These are phyloP conservation scores for Neoscelio sp. DNA, from an alignment of 2,888 invertebrate species.

Conservation along the genomic window DNA sequence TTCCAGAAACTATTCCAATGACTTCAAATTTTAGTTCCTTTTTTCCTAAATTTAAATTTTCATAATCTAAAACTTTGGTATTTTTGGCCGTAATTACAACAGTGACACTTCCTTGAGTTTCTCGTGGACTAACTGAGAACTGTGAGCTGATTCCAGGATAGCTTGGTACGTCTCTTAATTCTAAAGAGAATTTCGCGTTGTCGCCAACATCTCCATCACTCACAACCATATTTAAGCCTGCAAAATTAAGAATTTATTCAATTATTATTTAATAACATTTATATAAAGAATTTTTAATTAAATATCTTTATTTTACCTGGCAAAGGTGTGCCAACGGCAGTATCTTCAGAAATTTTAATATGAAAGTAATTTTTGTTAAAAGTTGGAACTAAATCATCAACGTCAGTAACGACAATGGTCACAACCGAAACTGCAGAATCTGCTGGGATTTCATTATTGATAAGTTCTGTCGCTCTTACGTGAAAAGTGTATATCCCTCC, in stretches of 20 bases:
- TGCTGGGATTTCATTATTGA: slow-evolving; percentile 88
- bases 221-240: slow-evolving; percentile 89
- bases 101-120: slow-evolving; percentile 89
- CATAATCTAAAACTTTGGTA: slow-evolving; percentile 88
- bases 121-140: slow-evolving; percentile 86
- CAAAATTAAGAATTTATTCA: slow-evolving; percentile 13
- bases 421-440: slow-evolving; percentile 88
- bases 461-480: slow-evolving; percentile 89
- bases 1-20: slow-evolving; percentile 85
- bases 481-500: slow-evolving; percentile 91
- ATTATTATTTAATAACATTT: no score
- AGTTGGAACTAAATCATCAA: slow-evolving; percentile 90
- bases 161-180: slow-evolving; percentile 85
- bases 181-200: slow-evolving; percentile 88
- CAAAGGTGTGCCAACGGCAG: slow-evolving; percentile 87
- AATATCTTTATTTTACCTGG: slow-evolving; percentile 81
- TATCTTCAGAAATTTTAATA: slow-evolving; percentile 90
- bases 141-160: slow-evolving; percentile 79
- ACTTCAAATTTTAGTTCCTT: slow-evolving; percentile 88
- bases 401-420: slow-evolving; percentile 91
- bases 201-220: slow-evolving; percentile 90
- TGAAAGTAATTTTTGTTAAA: slow-evolving; percentile 88
- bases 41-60: slow-evolving; percentile 86
- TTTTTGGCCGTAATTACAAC: slow-evolving; percentile 89
- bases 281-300: slow-evolving; percentile 3